phyloP scores from a whole-genome alignment of 1,140 invertebrate species.

The Anastrepha obliqua region DNA sequence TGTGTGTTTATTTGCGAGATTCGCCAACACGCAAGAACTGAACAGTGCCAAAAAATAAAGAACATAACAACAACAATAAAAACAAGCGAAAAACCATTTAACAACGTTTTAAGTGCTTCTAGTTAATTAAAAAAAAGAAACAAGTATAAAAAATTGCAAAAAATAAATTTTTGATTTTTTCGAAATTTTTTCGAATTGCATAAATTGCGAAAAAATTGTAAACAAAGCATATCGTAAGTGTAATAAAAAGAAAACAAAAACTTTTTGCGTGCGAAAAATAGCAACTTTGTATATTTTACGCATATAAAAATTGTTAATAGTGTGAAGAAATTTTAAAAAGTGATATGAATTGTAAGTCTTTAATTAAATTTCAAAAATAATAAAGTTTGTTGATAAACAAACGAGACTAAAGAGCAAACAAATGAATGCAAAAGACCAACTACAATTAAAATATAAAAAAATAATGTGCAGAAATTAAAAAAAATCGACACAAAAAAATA shows the following conservation, averaged over 20 bases:
- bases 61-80: conserved; percentile 13
- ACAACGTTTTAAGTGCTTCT: conserved; percentile 70
- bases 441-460: no score
- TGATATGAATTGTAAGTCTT: no score
- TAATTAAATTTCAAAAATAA: no score
- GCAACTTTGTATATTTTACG: neutral
- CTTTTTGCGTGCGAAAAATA: neutral
- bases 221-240: neutral
- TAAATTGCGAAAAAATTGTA: conserved; percentile 20
- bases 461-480: no score
- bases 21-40: conserved; percentile 22
- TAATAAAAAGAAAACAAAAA: conserved; percentile 39
- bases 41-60: conserved; percentile 45
- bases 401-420: no score
- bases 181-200: neutral
- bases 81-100: conserved; percentile 22
- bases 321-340: no score
- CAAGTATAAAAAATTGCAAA: neutral
- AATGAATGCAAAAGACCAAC: no score
- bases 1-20: neutral
- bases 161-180: neutral
- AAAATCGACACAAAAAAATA: no score
- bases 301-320: no score
- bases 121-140: neutral
- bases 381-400: no score